Conservation (phyloP, 2,888 invertebrate genomes). For the Macrophya alboannulata region DNA sequence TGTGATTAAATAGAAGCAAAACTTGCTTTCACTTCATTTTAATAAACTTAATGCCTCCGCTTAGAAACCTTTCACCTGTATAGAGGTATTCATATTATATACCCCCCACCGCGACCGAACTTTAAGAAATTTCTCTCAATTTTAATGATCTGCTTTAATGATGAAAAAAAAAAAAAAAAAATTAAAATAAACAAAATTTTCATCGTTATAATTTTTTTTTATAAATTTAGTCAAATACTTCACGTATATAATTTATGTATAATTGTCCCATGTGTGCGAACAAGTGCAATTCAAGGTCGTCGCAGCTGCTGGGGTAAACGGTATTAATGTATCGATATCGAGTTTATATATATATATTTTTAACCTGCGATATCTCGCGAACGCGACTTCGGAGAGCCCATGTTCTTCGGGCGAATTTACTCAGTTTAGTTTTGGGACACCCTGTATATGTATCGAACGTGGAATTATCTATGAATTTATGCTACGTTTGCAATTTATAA, state of each 20-base stretch:
- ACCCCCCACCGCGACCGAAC: not conserved
- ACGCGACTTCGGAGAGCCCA: too few species aligned
- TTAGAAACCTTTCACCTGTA: conserved; percentile 14
- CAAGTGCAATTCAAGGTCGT: conserved; percentile 32
- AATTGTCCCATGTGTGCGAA: not conserved
- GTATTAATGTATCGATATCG: not conserved
- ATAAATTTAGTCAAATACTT: not conserved
- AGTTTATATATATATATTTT: not conserved
- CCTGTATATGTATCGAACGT: not conserved
- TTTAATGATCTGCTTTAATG: not conserved
- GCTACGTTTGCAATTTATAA: conserved; percentile 32
- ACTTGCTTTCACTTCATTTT: conserved; percentile 33
- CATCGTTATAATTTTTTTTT: not conserved
- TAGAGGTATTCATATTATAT: not conserved
- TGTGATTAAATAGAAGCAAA: conserved; percentile 26
- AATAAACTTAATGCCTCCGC: conserved; percentile 22
- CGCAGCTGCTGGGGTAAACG: not conserved
- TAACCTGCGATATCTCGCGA: too few species aligned
- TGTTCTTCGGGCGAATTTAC: too few species aligned
- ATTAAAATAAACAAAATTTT: not conserved
- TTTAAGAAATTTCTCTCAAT: conserved; percentile 3
- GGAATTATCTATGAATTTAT: conserved; percentile 39
- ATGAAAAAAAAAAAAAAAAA: not conserved
- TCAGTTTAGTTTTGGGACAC: too few species aligned
- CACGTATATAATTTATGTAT: not conserved